phyloP scores from a whole-genome alignment of 2,888 invertebrate species.

The Siphonodentalium dalli region DNA sequence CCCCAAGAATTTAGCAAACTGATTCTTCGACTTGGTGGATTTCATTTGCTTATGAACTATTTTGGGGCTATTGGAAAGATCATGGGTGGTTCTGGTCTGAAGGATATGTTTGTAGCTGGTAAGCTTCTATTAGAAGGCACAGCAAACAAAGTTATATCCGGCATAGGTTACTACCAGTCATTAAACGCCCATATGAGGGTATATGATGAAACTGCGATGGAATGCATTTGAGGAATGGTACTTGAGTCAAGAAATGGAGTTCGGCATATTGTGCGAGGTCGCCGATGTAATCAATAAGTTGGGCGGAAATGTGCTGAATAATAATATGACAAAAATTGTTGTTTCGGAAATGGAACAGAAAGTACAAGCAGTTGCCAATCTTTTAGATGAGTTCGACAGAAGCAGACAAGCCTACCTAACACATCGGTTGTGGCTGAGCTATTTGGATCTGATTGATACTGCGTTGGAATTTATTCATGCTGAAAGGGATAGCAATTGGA shows the following conservation, averaged over 20 bases:
- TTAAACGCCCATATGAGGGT: conserved; percentile 3
- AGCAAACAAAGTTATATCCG: conserved; percentile 1
- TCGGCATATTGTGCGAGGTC: no score
- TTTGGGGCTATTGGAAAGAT: conserved; percentile 1
- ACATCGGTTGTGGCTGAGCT: no score
- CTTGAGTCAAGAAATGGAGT: background rate
- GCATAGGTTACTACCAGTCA: conserved; percentile 2
- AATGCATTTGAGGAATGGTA: background rate
- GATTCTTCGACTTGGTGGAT: conserved; percentile 1
- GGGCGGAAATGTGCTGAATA: no score
- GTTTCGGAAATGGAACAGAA: no score
- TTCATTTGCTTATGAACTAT: conserved; percentile 5
- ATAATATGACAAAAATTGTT: no score
- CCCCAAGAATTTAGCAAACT: background rate
- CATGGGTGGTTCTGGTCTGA: background rate
- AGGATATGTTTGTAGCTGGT: background rate
- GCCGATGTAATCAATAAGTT: no score
- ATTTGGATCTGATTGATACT: no score
- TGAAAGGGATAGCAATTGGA: background rate
- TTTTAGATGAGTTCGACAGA: no score
- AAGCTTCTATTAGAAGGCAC: background rate
- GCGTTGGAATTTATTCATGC: no score
- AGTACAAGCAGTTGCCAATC: no score
- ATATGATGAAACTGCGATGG: background rate
- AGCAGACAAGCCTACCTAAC: no score